Percentiles rank a stretch among this genome's conserved stretches.
Evolutionary conservation across 2,113 vertebrate genomes (phyloP).

Genomic region (Mus spicilegus): DNA sequence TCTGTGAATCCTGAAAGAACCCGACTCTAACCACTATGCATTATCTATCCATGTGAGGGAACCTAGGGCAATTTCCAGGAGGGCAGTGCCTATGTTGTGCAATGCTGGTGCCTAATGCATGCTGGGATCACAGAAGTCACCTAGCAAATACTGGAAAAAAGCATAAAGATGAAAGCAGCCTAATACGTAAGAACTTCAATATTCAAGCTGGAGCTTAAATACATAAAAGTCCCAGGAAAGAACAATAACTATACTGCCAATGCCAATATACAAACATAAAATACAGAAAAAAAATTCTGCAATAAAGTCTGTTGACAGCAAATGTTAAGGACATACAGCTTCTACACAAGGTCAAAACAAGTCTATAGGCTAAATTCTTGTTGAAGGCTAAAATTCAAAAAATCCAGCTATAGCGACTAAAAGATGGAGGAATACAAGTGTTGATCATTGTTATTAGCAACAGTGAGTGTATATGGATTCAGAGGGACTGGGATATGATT

Average conservation of each 20-base stretch:
- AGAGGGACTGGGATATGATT: neutral
- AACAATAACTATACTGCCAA: neutral
- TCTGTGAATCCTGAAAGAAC: neutral
- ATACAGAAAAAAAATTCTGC: neutral
- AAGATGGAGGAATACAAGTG: neutral
- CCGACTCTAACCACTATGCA: neutral
- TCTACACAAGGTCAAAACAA: neutral
- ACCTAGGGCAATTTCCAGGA: neutral
- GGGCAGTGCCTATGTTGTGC: neutral
- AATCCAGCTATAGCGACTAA: neutral
- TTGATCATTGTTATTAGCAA: neutral
- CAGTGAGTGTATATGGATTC: neutral
- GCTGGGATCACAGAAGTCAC: neutral
- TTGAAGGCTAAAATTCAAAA: neutral
- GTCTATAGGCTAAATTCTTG: neutral
- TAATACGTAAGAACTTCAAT: neutral
- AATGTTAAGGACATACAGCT: neutral
- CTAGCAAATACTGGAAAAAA: neutral
- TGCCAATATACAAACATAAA: neutral
- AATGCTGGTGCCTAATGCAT: neutral
- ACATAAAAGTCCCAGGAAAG: neutral
- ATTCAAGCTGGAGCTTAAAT: neutral
- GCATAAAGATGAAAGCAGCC: neutral
- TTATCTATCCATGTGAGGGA: neutral
- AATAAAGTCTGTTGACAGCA: neutral